Conservation (phyloP, 1,140 invertebrate species). For the Heliconius nattereri region DNA sequence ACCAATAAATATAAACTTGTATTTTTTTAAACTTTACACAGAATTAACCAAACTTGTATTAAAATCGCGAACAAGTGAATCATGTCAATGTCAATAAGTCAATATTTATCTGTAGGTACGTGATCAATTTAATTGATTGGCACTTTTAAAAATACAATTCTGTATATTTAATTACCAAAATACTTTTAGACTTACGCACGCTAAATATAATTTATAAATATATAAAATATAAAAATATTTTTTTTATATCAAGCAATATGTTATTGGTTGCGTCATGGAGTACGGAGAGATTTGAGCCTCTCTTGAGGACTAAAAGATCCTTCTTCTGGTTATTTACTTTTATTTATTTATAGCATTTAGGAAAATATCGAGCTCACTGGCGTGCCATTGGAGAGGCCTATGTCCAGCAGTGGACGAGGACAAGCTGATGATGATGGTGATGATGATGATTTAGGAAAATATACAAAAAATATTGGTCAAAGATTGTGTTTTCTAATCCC, state of each 20-base stretch:
- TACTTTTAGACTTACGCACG: not conserved
- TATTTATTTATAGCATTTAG: no score
- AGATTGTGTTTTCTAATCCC: not conserved
- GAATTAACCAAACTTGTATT: not conserved
- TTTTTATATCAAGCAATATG: no score
- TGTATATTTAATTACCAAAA: not conserved
- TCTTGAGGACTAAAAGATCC: no score
- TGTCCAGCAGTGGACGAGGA: no score
- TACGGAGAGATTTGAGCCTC: no score
- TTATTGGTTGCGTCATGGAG: no score
- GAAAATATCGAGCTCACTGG: no score
- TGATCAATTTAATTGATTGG: conserved; percentile 7
- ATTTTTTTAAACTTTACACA: not conserved
- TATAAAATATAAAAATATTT: not conserved
- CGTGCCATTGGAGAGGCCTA: no score
- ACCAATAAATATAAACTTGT: no score
- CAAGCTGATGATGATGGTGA: no score
- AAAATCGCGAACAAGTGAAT: not conserved
- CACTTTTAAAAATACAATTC: not conserved
- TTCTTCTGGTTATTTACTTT: no score
- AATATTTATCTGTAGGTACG: conserved; percentile 6
- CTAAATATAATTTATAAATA: not conserved
- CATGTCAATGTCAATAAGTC: conserved; percentile 6
- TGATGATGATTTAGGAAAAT: no score
- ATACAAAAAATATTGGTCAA: not conserved